Evolutionary conservation across 1,140 invertebrate species (phyloP), one percentile per base, ranked within the genome.

Genomic region (Cyclargus thomasi): DNA sequence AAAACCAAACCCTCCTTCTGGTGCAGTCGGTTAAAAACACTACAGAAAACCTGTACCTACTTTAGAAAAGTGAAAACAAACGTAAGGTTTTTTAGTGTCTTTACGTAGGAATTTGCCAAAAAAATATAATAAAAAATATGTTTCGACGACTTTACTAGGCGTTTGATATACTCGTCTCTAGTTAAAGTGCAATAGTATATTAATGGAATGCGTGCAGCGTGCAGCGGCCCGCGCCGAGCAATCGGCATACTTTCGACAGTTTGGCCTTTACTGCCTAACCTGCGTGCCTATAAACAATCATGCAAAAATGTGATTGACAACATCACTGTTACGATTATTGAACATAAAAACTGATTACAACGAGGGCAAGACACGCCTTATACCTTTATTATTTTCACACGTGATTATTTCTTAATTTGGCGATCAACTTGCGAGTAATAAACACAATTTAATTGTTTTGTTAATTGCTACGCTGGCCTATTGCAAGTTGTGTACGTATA

Each of bases 251-350:
- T 59, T 59, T 59, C 55, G 55, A 59, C 1, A 8, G 55, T 59
- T 59, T 59, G 55, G 55, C 55, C 55, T 59, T 59, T 20, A 59
- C 55, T 59, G 17, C 4, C 18, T 8, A 59, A 21, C 55, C 20
- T 18, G 20, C 55, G 55, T 59, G 55, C 55, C 21, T 21, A 8
- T 10, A 1, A 18, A 10, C 17, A 20, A 59, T 59, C 55, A 20
- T 59, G 55, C 55, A 59, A 59, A 59, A 59, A 21, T 59, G 55
- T 21, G 18, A 59, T 59, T 59, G 55, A 59, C 55, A 20, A 59
- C 55, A 59, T 59, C 18, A 59, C 20, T 59, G 18, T 10, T 59
- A 20, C 55, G 55, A 8, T 20, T 59, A 59, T 59, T 59, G 18
- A 2, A 20, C 55, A 21, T 59, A 20, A 59, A 59, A 18, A 20